Percentiles rank a stretch among this genome's conserved stretches.
Conservation (phyloP, 2,113 vertebrate species). For the Xiphophorus hellerii region DNA sequence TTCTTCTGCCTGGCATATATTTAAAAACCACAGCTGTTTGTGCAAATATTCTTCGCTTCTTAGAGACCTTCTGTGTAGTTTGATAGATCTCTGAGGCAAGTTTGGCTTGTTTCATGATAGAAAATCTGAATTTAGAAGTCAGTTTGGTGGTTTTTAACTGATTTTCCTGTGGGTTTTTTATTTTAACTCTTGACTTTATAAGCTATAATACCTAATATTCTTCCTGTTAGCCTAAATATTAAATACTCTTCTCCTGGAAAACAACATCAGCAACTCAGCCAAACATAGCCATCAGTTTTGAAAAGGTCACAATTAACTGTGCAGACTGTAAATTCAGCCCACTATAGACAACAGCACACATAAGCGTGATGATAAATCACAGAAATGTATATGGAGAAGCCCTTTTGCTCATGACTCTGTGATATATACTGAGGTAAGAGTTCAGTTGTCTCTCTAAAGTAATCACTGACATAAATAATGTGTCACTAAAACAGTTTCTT, state of each 20-base stretch:
- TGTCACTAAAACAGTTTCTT: neutral
- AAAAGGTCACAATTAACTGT: too few relatives aligned
- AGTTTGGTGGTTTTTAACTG: neutral
- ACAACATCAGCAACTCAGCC: too few relatives aligned
- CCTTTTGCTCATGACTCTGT: neutral
- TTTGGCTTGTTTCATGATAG: slow-evolving; percentile 10
- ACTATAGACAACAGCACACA: neutral
- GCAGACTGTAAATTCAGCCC: too few relatives aligned
- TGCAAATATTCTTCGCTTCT: neutral
- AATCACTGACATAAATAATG: neutral
- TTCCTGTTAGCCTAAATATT: neutral
- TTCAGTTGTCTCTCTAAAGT: neutral
- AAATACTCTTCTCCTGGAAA: neutral
- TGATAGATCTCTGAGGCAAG: neutral
- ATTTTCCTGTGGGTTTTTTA: neutral
- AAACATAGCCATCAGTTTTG: too few relatives aligned
- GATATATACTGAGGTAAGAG: neutral
- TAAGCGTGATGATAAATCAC: neutral
- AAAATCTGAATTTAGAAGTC: slow-evolving; percentile 4
- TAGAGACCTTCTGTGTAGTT: neutral
- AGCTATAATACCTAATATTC: neutral
- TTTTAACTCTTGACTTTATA: neutral
- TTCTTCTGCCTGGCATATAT: slow-evolving; percentile 10
- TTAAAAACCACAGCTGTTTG: slow-evolving; percentile 1
- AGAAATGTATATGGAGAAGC: neutral